These are phyloP conservation scores for Tridacna gigas DNA, from an alignment of 2,888 invertebrate genomes.

Conservation along the genomic window DNA sequence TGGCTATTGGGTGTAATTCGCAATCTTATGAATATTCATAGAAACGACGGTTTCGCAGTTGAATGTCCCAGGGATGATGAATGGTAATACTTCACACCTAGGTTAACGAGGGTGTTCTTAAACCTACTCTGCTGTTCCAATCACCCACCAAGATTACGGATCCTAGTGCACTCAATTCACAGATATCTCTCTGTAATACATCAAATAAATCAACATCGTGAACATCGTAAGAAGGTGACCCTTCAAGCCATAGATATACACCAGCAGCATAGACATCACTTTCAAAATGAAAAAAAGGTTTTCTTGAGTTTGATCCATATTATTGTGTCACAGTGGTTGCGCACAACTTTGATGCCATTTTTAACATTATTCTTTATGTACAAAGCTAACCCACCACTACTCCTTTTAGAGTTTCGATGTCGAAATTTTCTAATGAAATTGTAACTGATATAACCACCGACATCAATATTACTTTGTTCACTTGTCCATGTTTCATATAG, in stretches of 20 bases:
- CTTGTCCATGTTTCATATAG: slow-evolving; percentile 24
- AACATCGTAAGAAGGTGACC: slow-evolving; percentile 34
- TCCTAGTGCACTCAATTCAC: slow-evolving; percentile 28
- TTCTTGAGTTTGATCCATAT: slow-evolving; percentile 19
- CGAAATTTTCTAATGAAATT: slow-evolving; percentile 22
- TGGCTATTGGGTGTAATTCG: too few relatives aligned
- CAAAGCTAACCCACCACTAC: slow-evolving; percentile 5
- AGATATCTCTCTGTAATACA: slow-evolving; percentile 31
- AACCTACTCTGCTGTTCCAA: slow-evolving; percentile 37
- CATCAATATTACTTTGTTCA: slow-evolving; percentile 4
- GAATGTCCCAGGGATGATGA: too few relatives aligned
- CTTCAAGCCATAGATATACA: slow-evolving; percentile 35
- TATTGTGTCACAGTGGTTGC: background rate
- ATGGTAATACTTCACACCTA: too few relatives aligned
- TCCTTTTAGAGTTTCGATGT: background rate
- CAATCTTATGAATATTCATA: too few relatives aligned
- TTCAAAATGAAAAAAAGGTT: background rate
- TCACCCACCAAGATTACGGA: slow-evolving; percentile 41
- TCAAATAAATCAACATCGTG: slow-evolving; percentile 42
- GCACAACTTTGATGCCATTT: background rate
- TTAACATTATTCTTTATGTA: slow-evolving; percentile 2
- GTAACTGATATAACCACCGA: background rate
- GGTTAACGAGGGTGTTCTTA: too few relatives aligned
- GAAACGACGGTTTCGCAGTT: too few relatives aligned
- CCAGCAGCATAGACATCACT: slow-evolving; percentile 11